Percentiles rank a stretch among this genome's conserved stretches.
phyloP scores from a whole-genome alignment of 2,797 vertebrate genomes.

The Macropus fuliginosus region DNA sequence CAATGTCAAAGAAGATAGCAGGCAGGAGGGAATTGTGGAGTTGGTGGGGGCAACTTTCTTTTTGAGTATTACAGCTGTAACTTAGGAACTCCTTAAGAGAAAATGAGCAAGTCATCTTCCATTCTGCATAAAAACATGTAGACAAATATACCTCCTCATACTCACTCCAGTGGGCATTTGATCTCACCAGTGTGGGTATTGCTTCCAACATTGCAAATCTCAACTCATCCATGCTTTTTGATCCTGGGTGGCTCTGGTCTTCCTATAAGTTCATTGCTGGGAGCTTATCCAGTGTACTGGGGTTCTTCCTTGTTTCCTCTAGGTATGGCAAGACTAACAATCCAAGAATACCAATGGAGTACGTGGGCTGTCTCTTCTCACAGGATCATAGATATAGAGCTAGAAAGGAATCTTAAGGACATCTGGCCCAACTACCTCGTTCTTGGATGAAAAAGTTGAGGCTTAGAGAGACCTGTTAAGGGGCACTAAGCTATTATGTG shows the following conservation, averaged over 20 bases:
- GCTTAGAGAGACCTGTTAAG: neutral
- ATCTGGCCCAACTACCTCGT: neutral
- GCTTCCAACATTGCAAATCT: neutral
- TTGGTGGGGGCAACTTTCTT: neutral
- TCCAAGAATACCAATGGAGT: neutral
- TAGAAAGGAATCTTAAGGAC: neutral
- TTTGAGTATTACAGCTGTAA: neutral
- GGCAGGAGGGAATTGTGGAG: neutral
- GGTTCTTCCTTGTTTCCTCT: neutral
- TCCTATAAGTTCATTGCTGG: neutral
- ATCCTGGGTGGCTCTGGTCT: neutral
- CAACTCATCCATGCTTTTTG: neutral
- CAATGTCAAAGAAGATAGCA: neutral
- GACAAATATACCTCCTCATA: neutral
- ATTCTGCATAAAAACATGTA: neutral
- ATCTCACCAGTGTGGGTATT: neutral
- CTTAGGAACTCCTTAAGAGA: neutral
- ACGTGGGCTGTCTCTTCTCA: neutral
- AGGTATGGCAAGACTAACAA: no score
- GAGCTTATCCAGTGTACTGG: neutral
- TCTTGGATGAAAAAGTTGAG: neutral
- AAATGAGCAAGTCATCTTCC: neutral
- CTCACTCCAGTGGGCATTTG: neutral
- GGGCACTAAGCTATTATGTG: neutral
- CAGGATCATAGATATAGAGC: neutral